Evolutionary conservation across 2,113 vertebrate genomes (phyloP).

Genomic region (Manacus vitellinus): DNA sequence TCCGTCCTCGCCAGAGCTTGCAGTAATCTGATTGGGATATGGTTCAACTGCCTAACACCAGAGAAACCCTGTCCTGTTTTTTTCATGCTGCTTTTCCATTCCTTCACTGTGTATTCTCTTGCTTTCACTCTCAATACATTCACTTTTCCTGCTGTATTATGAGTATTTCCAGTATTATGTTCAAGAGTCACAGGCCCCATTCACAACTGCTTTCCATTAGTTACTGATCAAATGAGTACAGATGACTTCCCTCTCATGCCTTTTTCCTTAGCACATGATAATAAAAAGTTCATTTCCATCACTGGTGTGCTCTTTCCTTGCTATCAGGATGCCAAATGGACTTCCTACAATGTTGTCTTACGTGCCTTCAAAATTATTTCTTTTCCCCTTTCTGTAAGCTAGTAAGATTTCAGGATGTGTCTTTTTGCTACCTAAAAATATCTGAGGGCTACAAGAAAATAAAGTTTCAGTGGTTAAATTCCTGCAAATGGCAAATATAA

Average conservation of each 20-base stretch:
- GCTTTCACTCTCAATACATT: not conserved
- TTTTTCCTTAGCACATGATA: not conserved
- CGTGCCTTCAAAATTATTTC: not conserved
- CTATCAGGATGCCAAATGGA: not conserved
- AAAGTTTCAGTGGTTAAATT: not conserved
- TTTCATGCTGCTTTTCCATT: not conserved
- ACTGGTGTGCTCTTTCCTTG: not conserved
- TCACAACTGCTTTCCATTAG: not conserved
- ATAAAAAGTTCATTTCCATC: not conserved
- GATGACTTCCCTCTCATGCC: not conserved
- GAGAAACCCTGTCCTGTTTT: not conserved
- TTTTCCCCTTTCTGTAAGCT: not conserved
- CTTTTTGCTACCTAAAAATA: not conserved
- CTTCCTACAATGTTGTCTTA: not conserved
- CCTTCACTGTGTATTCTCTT: not conserved
- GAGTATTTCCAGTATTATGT: not conserved
- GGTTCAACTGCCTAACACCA: not conserved
- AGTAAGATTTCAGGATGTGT: not conserved
- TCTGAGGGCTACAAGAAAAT: not conserved
- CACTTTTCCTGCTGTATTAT: not conserved
- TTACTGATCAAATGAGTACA: not conserved
- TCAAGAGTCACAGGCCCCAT: not conserved
- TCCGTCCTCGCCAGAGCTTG: not conserved
- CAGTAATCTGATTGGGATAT: not conserved
- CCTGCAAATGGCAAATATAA: not conserved